Base-by-base conservation (phyloP, 1,140 invertebrate species). In the Trachymyrmex septentrionalis region DNA sequence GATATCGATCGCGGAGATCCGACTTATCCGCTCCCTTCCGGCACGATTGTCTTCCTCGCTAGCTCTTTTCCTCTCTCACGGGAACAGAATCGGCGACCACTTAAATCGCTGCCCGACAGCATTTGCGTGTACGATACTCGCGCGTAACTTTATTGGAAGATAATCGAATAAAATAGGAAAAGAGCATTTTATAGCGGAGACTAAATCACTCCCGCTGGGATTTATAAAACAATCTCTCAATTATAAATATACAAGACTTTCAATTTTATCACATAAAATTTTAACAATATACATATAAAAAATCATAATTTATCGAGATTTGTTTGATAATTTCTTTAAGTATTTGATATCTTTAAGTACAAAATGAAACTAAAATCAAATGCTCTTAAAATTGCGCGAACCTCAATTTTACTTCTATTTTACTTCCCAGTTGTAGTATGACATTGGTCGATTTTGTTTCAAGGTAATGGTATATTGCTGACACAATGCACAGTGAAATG, bases 1-100 rank as follows among this genome's bases (percentile, higher is more conserved):
- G 91, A 91, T 90, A 92, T 92, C 78, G 89, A 92, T 92, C 88
- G 89, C 88, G 81, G 55, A 73, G 75, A 72, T 90, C 76, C 63
- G 77, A 38, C 63, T 34, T 30, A 50, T 16, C 27, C 71, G 30
- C 10, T 73, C 88, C 77, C 87, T 91, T 90, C 87, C 86, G 88
- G 82, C 88, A 91, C 78, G 53, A 66, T 64, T 73, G 61, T 69
- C 69, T 75, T 84, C 77, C 64, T 71, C 75, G 55, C 64, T 72
- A 72, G 27, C 72, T 64, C 61, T 78, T 34, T 71, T 59, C 48
- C 48, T 38, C 30, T 64, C 38, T 55, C 66, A 48, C 34, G 72
- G 44, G 59, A 85, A 50, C 27, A 44, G 14, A 55, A 63, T 63
- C 38, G 69, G 38, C 69, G 50, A 24, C 34, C 53, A 71, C 24